These are phyloP conservation scores for Sebastes itinus DNA, from an alignment of 2,797 vertebrate species.

Conservation along the genomic window DNA sequence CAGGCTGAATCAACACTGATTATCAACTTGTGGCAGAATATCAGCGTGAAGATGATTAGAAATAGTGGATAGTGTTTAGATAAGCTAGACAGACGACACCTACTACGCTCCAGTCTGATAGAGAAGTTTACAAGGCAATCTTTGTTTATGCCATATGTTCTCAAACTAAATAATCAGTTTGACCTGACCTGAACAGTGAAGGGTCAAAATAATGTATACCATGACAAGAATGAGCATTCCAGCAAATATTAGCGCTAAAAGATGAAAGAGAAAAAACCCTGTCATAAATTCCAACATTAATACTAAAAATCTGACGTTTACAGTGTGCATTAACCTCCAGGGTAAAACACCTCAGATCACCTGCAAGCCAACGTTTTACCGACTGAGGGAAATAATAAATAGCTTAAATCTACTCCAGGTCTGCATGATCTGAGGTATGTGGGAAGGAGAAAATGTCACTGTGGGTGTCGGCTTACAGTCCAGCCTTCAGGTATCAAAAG, in stretches of 20 bases:
- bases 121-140: not conserved
- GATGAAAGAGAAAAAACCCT: not conserved
- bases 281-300: not conserved
- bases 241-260: not conserved
- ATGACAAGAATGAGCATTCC: not conserved
- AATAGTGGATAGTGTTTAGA: not conserved
- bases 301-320: not conserved
- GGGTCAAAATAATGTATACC: not conserved
- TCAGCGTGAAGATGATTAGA: slow-evolving; percentile 1
- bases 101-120: not conserved
- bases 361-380: slow-evolving; percentile 2
- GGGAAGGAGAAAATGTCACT: slow-evolving; percentile 60
- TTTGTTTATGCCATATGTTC: slow-evolving; percentile 22
- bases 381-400: not conserved
- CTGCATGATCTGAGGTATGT: slow-evolving; percentile 37
- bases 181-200: slow-evolving; percentile 15
- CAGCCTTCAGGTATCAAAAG: slow-evolving; percentile 71
- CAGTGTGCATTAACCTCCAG: not conserved
- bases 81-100: not conserved
- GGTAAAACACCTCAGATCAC: not conserved
- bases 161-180: slow-evolving; percentile 33
- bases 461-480: slow-evolving; percentile 66
- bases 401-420: not conserved
- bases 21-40: slow-evolving; percentile 11
- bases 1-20: not conserved